These are phyloP conservation scores for Bombus picipes DNA, from an alignment of 1,140 invertebrate species.

Conservation along the genomic window DNA sequence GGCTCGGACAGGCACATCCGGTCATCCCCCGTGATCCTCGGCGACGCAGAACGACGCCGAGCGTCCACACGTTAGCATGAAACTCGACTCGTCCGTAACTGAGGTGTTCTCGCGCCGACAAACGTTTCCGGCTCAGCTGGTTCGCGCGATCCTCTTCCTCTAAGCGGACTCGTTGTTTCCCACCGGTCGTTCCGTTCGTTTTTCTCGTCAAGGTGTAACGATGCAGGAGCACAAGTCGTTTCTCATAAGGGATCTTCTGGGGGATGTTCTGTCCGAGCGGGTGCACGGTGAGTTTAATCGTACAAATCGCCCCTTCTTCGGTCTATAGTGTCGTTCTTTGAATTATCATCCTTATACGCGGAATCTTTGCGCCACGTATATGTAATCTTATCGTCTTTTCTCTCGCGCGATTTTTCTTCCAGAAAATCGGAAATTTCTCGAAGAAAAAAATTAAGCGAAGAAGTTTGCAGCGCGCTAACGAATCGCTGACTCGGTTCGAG, in stretches of 20 bases:
- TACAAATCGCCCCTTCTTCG: neutral
- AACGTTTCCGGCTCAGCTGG: neutral
- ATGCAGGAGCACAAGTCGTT: slow-evolving; percentile 91
- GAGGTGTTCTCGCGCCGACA: slow-evolving; percentile 29
- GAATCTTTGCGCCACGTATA: neutral
- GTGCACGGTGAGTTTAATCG: slow-evolving; percentile 76
- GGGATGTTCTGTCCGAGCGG: slow-evolving; percentile 87
- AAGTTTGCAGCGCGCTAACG: too few species aligned
- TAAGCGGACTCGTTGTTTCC: neutral
- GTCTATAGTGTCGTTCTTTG: neutral
- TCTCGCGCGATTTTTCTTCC: neutral
- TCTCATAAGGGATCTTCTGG: slow-evolving; percentile 89
- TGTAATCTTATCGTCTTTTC: neutral
- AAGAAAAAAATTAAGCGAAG: too few species aligned
- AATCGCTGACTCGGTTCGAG: neutral
- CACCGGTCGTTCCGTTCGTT: neutral
- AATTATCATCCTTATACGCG: too few species aligned
- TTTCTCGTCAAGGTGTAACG: slow-evolving; percentile 43
- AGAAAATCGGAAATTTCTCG: neutral
- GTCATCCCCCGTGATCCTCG: slow-evolving; percentile 40
- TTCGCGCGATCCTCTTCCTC: neutral
- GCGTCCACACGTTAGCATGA: slow-evolving; percentile 65
- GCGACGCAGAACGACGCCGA: slow-evolving; percentile 67
- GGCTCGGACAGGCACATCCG: slow-evolving; percentile 45
- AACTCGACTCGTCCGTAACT: slow-evolving; percentile 27